Conservation (phyloP, 2,797 vertebrate species). For the Cheirogaleus major region DNA sequence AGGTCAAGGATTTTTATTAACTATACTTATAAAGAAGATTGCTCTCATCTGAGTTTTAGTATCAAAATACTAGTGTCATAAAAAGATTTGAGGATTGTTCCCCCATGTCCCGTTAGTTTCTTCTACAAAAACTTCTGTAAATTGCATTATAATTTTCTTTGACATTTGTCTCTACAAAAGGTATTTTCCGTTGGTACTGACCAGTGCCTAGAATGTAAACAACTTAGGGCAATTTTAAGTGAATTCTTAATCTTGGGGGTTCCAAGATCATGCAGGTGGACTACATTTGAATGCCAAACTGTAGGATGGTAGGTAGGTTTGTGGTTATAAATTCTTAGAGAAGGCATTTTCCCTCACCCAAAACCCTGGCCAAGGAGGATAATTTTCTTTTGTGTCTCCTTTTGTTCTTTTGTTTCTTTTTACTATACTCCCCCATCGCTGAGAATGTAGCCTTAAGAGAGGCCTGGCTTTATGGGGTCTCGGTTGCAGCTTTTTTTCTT, state of each 20-base stretch:
- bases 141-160: not conserved
- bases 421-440: not conserved
- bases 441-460: not conserved
- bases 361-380: not conserved
- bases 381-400: not conserved
- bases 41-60: not conserved
- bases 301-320: not conserved
- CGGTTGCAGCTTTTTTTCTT: not conserved
- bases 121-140: not conserved
- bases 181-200: not conserved
- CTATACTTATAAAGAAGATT: not conserved
- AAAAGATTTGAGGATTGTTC: not conserved
- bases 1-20: not conserved
- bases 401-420: not conserved
- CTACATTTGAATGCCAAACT: not conserved
- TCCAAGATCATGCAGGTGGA: not conserved
- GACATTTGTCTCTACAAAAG: not conserved
- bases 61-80: not conserved
- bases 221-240: not conserved
- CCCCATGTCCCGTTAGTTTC: not conserved
- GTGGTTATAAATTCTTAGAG: too few relatives aligned
- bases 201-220: not conserved
- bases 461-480: not conserved
- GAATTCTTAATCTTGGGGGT: not conserved
- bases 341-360: not conserved